These are phyloP conservation scores for Thymallus thymallus DNA, from an alignment of 2,113 vertebrate genomes.

Conservation along the genomic window DNA sequence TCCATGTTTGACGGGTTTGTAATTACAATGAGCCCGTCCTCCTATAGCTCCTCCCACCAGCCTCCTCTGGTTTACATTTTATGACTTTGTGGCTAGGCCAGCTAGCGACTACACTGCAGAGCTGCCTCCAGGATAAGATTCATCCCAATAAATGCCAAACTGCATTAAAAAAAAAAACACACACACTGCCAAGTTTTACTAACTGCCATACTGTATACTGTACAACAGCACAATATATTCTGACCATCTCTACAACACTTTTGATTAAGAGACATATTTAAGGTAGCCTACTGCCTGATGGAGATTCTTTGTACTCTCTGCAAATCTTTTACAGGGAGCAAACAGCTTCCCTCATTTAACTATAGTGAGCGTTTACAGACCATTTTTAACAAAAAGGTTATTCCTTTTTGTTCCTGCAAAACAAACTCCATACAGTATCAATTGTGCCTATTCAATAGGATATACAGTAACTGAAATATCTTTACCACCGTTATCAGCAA, in stretches of 20 bases:
- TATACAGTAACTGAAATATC: neutral
- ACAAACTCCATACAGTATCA: neutral
- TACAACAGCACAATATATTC: constrained; percentile 16
- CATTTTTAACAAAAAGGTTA: no score
- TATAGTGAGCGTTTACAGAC: no score
- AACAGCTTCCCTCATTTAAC: neutral
- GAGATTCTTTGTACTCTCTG: constrained; percentile 8
- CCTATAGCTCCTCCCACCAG: no score
- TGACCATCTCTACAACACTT: constrained; percentile 20
- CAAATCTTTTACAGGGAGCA: neutral
- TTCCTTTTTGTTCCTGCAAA: neutral
- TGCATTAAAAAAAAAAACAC: neutral
- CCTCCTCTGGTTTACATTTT: no score
- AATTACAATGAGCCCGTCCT: no score
- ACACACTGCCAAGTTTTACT: constrained; percentile 37
- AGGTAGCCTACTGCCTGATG: neutral
- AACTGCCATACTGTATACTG: constrained; percentile 34
- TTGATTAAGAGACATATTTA: constrained; percentile 32
- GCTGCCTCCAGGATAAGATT: no score
- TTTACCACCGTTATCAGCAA: neutral
- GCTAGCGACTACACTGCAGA: neutral
- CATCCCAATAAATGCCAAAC: no score
- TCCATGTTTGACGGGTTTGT: no score
- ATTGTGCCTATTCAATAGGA: constrained; percentile 3
- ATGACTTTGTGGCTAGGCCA: no score